phyloP scores from a whole-genome alignment of 2,113 vertebrate species.

The Rhinolophus sinicus region DNA sequence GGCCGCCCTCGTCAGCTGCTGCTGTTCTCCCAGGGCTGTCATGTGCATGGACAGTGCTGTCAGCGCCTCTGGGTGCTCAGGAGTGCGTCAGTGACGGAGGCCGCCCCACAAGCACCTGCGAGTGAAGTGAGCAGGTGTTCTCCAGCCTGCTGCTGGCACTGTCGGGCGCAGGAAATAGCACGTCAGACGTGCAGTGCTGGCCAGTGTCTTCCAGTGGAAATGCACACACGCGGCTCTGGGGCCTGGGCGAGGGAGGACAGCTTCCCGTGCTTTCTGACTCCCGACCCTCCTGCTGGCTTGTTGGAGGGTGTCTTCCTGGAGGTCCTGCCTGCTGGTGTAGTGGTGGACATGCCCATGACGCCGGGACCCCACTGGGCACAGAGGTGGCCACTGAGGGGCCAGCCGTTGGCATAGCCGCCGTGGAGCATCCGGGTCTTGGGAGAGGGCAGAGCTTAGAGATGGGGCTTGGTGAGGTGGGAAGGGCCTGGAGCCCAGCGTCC shows the following conservation, averaged over 20 bases:
- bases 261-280: too few species aligned
- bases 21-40: neutral
- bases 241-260: too few species aligned
- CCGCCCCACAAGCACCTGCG: neutral
- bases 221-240: too few species aligned
- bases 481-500: neutral
- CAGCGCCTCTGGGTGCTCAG: neutral
- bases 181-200: too few species aligned
- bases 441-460: neutral
- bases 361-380: rapidly evolving
- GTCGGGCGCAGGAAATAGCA: too few species aligned
- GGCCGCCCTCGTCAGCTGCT: neutral
- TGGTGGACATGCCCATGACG: neutral
- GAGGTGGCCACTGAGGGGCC: neutral
- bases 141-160: too few species aligned
- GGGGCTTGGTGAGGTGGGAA: neutral
- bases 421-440: neutral
- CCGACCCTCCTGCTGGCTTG: neutral
- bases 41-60: neutral
- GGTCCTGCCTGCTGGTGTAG: neutral
- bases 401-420: neutral
- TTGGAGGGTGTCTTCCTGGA: neutral
- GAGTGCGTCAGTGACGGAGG: neutral
- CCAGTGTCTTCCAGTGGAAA: too few species aligned
- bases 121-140: too few species aligned